A percentile compares a stretch with the other conserved stretches of the same genome.
phyloP scores from a whole-genome alignment of 2,888 invertebrate species.

The Copidosoma aretas region DNA sequence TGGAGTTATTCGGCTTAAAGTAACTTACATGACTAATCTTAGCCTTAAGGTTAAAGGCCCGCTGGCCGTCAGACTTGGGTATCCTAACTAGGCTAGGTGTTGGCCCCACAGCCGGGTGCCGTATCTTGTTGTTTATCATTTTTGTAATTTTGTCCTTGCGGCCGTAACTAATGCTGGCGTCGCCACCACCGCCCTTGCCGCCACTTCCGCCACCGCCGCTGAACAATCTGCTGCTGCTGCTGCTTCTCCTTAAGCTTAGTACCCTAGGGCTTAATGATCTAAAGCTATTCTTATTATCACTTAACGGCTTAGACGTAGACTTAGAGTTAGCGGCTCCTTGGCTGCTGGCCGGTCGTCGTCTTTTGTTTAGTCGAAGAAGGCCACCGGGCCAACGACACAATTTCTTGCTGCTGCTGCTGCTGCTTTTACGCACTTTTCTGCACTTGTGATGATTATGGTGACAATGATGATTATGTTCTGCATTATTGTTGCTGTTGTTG shows the following conservation, averaged over 20 bases:
- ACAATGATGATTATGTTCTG: constrained; percentile 61
- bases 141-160: constrained; percentile 16
- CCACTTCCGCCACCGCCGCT: neutral
- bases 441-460: constrained; percentile 55
- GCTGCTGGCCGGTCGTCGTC: constrained; percentile 52
- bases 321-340: constrained; percentile 61
- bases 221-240: constrained; percentile 7
- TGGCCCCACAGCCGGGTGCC: constrained; percentile 39
- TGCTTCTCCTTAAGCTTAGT: constrained; percentile 57
- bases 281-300: constrained; percentile 64
- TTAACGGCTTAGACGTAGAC: constrained; percentile 63
- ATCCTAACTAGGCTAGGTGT: constrained; percentile 64
- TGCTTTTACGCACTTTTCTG: constrained; percentile 53
- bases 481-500: constrained; percentile 56
- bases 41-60: constrained; percentile 62
- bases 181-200: neutral
- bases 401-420: constrained; percentile 11
- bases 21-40: constrained; percentile 61
- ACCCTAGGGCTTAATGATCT: constrained; percentile 62
- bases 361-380: neutral
- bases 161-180: neutral
- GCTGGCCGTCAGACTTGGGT: constrained; percentile 63
- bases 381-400: constrained; percentile 28
- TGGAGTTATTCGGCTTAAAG: constrained; percentile 57
- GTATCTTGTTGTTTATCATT: neutral